phyloP scores from a whole-genome alignment of 1,140 invertebrate genomes.

The Tyrophagus putrescentiae region DNA sequence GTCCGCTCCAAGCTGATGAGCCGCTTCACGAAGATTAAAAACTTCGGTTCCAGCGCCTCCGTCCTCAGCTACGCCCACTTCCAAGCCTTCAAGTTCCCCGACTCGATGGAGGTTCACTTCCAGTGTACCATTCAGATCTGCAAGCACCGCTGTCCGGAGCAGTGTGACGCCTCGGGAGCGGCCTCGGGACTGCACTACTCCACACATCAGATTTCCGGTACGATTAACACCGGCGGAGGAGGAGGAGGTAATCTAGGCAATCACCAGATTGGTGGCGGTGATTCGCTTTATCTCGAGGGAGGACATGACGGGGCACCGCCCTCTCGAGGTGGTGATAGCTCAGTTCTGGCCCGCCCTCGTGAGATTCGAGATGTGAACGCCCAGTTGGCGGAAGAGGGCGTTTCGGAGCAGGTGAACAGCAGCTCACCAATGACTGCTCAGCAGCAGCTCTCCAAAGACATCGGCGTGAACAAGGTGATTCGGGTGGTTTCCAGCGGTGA shows the following conservation, averaged over 20 bases:
- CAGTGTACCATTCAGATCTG: slow-evolving; percentile 31
- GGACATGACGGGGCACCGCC: not conserved
- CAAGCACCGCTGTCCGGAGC: slow-evolving; percentile 27
- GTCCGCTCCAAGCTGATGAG: slow-evolving; percentile 79
- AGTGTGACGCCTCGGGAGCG: slow-evolving; percentile 26
- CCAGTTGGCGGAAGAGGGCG: slow-evolving; percentile 8
- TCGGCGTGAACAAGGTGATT: slow-evolving; percentile 32
- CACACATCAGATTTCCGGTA: not conserved
- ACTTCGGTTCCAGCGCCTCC: slow-evolving; percentile 79
- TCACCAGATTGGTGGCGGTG: slow-evolving; percentile 12
- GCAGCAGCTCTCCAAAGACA: too few species aligned
- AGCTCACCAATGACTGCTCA: not conserved
- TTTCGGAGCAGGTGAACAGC: slow-evolving; percentile 17
- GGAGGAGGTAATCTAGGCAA: slow-evolving; percentile 2
- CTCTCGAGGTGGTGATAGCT: slow-evolving; percentile 22
- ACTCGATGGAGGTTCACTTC: slow-evolving; percentile 31
- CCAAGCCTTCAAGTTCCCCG: slow-evolving; percentile 35
- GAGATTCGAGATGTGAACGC: not conserved
- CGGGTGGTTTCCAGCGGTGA: slow-evolving; percentile 67
- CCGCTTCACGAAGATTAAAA: slow-evolving; percentile 86
- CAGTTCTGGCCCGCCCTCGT: slow-evolving; percentile 4
- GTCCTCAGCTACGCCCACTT: slow-evolving; percentile 87
- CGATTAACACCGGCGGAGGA: slow-evolving; percentile 8
- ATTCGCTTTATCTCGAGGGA: not conserved
- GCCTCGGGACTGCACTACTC: slow-evolving; percentile 22